Conservation (phyloP, 1,140 invertebrate genomes). For the Fopius arisanus region DNA sequence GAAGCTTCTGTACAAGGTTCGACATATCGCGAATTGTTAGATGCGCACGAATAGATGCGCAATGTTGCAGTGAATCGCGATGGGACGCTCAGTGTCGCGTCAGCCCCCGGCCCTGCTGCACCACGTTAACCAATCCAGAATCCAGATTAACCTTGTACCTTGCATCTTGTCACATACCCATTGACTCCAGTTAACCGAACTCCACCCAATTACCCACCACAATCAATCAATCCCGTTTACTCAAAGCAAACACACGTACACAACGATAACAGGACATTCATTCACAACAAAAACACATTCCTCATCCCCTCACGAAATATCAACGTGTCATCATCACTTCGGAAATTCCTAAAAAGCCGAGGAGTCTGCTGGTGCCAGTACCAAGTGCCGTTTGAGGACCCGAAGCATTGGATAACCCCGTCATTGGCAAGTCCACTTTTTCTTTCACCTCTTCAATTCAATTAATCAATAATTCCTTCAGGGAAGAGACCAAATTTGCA, state of each 20-base stretch:
- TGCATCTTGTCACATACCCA: slow-evolving; percentile 34
- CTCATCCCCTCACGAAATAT: neutral
- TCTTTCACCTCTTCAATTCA: neutral
- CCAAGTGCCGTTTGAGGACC: slow-evolving; percentile 29
- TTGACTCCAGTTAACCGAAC: neutral
- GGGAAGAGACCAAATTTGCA: too few relatives aligned
- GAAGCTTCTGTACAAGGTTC: neutral
- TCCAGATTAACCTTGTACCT: slow-evolving; percentile 57
- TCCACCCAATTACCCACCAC: neutral
- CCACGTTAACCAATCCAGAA: slow-evolving; percentile 58
- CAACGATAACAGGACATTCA: neutral
- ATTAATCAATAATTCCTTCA: neutral
- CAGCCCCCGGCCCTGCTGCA: slow-evolving; percentile 62
- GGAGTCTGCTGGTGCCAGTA: slow-evolving; percentile 16
- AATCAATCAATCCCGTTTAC: neutral
- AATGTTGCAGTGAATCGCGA: slow-evolving; percentile 42
- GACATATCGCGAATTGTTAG: slow-evolving; percentile 33
- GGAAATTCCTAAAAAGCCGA: neutral
- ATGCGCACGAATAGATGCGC: slow-evolving; percentile 39
- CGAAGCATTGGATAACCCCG: slow-evolving; percentile 34
- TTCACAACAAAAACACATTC: neutral
- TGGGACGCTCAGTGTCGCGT: slow-evolving; percentile 61
- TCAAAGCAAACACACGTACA: neutral
- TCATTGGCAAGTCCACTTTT: slow-evolving; percentile 34
- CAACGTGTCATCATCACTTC: neutral